Evolutionary conservation across 2,888 invertebrate genomes (phyloP), one percentile per base, ranked within the genome.

Genomic region (Caenorhabditis imperialis): DNA sequence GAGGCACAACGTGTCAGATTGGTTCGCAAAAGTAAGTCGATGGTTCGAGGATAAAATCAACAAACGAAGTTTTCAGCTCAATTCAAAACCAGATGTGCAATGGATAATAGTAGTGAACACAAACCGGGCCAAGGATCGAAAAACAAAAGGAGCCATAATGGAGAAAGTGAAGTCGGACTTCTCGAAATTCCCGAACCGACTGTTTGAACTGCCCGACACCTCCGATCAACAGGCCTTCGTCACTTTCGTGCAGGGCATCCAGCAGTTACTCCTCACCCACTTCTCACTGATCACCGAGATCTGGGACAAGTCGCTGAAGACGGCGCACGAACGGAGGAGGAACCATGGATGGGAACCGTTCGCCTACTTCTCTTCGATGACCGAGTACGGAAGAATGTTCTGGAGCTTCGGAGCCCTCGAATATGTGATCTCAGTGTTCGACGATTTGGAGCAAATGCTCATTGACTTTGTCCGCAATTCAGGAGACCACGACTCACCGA

Each of bases 61-160:
- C n/a, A n/a, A n/a, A n/a, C n/a, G n/a, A n/a, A n/a, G n/a, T 3
- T 60, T 48, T 12, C 38, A 70, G 67, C 23, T 81, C 14, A 77
- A 74, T 30, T 50, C 77, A n/a, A 71, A 76, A 51, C 58, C 75
- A 4, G 82, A 82, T 38, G 71, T 78, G 12, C 82, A 85, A 51
- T 87, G 87, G 86, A 53, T 87, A 20, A 87, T 87, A 30, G 78
- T 86, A 8, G 77, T 84, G 35, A 87, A 87, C 58, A 80, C 83
- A 7, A 79, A 81, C 3, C 54, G 75, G 22, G 84, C 82, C 1
- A 82, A 82, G 25, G 87, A 87, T 60, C 81, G 81, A 37, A 87
- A 86, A 51, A 81, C 75, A 33, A 77, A 84, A 42, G 74, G 57
- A 0, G 67, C 76, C 16, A 60, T 87, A 35, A 69, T 82, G 70